Percentiles rank a stretch among this genome's conserved stretches.
These are phyloP conservation scores for Pterophyllum scalare DNA, from an alignment of 2,113 vertebrate species.

Conservation along the genomic window DNA sequence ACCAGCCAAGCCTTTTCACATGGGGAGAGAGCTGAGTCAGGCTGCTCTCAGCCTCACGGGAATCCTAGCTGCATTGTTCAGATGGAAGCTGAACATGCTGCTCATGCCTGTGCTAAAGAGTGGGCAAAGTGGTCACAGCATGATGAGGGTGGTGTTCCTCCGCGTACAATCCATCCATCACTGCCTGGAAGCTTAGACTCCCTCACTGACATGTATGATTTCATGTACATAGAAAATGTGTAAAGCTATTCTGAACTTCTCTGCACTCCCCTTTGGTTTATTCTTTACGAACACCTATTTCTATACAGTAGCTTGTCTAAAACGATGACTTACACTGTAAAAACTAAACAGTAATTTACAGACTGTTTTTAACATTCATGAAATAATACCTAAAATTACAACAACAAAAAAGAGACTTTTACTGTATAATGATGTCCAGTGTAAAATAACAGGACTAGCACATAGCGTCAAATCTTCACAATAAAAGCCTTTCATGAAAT, in stretches of 20 bases:
- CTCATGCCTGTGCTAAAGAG: slow-evolving; percentile 3
- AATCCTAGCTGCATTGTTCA: slow-evolving; percentile 41
- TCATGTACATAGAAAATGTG: background rate
- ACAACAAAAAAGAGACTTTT: no score
- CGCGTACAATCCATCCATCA: background rate
- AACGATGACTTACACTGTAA: background rate
- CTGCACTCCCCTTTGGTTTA: background rate
- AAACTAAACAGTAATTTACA: background rate
- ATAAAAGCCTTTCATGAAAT: no score
- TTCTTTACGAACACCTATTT: background rate
- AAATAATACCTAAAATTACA: background rate
- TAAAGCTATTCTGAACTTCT: background rate
- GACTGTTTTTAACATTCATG: background rate
- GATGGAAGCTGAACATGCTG: slow-evolving; percentile 19
- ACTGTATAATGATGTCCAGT: no score
- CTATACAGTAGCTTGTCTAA: background rate
- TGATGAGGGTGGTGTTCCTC: background rate
- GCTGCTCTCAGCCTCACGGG: slow-evolving; percentile 38
- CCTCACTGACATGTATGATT: background rate
- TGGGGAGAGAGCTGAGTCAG: slow-evolving; percentile 53
- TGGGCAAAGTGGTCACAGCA: slow-evolving; percentile 5
- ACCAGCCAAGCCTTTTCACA: slow-evolving; percentile 31
- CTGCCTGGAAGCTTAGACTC: background rate
- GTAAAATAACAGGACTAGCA: no score
- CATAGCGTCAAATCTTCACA: no score